These are phyloP conservation scores for Lordiphosa clarofinis DNA, from an alignment of 1,140 invertebrate genomes.

Conservation along the genomic window DNA sequence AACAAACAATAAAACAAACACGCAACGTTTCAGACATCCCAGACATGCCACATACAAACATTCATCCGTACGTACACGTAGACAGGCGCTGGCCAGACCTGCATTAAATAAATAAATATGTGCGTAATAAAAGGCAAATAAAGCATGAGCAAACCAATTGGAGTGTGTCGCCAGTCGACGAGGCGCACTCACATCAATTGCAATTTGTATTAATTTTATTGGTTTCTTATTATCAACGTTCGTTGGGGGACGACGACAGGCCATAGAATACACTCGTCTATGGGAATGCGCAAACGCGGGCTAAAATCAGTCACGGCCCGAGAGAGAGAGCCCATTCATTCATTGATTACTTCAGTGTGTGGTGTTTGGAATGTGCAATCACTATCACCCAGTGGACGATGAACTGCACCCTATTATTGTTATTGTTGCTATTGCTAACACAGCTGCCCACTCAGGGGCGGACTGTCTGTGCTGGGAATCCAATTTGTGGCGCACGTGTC, in stretches of 20 bases:
- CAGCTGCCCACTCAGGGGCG: neutral
- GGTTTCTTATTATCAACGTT: slow-evolving; percentile 61
- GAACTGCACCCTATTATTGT: slow-evolving; percentile 34
- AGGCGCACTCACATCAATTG: slow-evolving; percentile 50
- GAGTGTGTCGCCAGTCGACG: slow-evolving; percentile 52
- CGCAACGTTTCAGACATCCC: slow-evolving; percentile 20
- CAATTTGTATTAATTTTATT: slow-evolving; percentile 73
- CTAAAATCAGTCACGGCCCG: neutral
- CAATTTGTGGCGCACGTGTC: slow-evolving; percentile 20
- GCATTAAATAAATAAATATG: slow-evolving; percentile 58
- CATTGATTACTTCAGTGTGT: slow-evolving; percentile 5
- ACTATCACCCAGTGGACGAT: slow-evolving; percentile 26
- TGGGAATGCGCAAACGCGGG: too few species aligned
- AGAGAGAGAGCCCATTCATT: slow-evolving; percentile 6
- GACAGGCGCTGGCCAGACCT: slow-evolving; percentile 22
- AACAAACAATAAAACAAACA: slow-evolving; percentile 36
- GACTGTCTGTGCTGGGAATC: too few species aligned
- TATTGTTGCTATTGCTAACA: slow-evolving; percentile 1
- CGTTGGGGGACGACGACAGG: neutral
- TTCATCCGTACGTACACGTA: slow-evolving; percentile 15
- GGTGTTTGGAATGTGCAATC: slow-evolving; percentile 3
- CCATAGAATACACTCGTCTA: too few species aligned
- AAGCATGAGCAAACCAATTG: slow-evolving; percentile 53
- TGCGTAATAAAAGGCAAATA: slow-evolving; percentile 54
- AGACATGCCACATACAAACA: slow-evolving; percentile 25